Evolutionary conservation across 2,113 vertebrate genomes (phyloP), one percentile per base, ranked within the genome.

Genomic region (Megaleporinus macrocephalus): DNA sequence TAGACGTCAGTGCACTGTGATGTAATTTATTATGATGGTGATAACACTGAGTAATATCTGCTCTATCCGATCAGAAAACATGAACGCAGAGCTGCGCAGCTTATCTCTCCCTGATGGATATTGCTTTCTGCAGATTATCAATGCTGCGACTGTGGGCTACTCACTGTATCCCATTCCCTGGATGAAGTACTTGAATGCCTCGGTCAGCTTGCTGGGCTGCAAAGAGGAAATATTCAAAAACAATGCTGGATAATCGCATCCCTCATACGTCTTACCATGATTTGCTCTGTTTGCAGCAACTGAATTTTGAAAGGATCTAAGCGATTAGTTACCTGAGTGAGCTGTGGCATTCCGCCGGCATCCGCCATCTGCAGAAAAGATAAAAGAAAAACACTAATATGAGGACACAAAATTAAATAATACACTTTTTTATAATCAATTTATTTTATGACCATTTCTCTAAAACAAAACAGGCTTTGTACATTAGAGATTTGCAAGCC

Each of bases 101-200:
- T 36, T 68, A 22, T 33, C 12, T 10, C 18, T 20, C 24, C 29
- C 16, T 20, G 24, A 65, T 36, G 65, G 29, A 68, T 20, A 20
- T 29, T 33, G 27, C 63, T 33, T 66, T 33, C 27, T 30, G 53
- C 15, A 70, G 26, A 44, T 41, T 3, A 36, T 6, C 14, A 49
- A 5, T 30, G 20, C 15, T 41, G 1, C 1, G 22, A 76, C 14
- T 24, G 33, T 10, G 12, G 24, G 36, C 65, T 62, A 95, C 95
- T 95, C 91, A 96, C 95, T 96, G 89, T 96, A 98, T 92, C 96
- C 97, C 96, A 98, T 99, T 88, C 97, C 98, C 87, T 99, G 98
- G 86, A 98, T 95, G 89, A 99, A 99, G 90, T 99, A 98, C 89
- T 98, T 98, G 92, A 98, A 98, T 76, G 97, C 97, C 91, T 98